Conservation (phyloP, 2,888 invertebrate genomes). For the Brachyptera risi region DNA sequence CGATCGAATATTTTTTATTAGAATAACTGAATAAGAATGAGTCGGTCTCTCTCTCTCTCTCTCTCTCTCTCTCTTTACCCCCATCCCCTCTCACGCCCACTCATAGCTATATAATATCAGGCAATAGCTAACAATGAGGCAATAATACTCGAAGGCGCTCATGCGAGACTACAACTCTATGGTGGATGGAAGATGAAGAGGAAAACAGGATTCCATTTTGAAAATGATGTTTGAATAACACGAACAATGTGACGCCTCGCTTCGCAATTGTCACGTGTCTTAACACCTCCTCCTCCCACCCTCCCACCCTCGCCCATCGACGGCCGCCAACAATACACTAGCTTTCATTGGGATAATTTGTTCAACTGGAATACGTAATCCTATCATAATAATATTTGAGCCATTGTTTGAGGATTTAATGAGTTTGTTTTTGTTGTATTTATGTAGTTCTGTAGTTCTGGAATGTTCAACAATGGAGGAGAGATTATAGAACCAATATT, state of each 20-base stretch:
- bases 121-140: too few species aligned
- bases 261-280: constrained; percentile 7
- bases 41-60: too few species aligned
- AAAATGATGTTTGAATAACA: constrained; percentile 25
- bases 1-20: too few species aligned
- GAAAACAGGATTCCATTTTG: constrained; percentile 31
- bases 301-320: neutral
- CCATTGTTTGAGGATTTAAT: constrained; percentile 16
- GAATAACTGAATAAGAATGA: too few species aligned
- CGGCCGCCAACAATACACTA: constrained; percentile 1
- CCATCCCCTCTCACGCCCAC: too few species aligned
- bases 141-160: too few species aligned
- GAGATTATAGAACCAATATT: too few species aligned
- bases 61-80: too few species aligned
- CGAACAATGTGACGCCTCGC: constrained; percentile 14
- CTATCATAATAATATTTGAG: constrained; percentile 30
- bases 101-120: neutral
- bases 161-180: neutral
- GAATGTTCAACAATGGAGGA: too few species aligned
- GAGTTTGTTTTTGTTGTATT: neutral
- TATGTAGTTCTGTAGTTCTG: too few species aligned
- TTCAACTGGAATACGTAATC: constrained; percentile 29
- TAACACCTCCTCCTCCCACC: constrained; percentile 1
- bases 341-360: constrained; percentile 21
- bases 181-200: constrained; percentile 28